phyloP scores from a whole-genome alignment of 2,888 invertebrate genomes.

The Ophion costatus region DNA sequence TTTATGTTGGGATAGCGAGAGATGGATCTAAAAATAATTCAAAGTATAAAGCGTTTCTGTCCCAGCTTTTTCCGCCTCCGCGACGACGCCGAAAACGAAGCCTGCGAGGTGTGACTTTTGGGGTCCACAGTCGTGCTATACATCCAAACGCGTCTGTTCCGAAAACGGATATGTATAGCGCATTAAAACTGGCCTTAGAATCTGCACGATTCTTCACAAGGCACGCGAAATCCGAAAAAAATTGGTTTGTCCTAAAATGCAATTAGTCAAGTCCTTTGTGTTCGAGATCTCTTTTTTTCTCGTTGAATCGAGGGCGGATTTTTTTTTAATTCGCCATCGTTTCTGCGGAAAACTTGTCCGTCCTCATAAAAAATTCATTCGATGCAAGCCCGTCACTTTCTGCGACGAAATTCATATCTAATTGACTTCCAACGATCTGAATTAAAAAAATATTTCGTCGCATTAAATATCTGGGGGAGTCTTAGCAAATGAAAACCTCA shows the following conservation, averaged over 20 bases:
- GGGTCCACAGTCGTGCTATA: conserved; percentile 26
- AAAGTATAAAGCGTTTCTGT: conserved; percentile 59
- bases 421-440: neutral
- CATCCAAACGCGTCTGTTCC: conserved; percentile 8
- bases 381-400: no score
- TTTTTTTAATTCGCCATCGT: no score
- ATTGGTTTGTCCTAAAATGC: neutral
- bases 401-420: neutral
- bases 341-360: no score
- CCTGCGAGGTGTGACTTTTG: conserved; percentile 60
- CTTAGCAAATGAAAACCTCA: neutral
- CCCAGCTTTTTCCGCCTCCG: conserved; percentile 62
- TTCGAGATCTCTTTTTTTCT: no score
- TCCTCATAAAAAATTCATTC: no score
- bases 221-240: neutral
- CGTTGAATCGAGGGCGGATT: no score
- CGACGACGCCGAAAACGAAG: conserved; percentile 42
- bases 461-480: no score
- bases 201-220: conserved; percentile 11
- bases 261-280: neutral
- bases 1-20: conserved; percentile 52
- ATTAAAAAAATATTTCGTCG: neutral
- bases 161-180: conserved; percentile 31
- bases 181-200: neutral
- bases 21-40: conserved; percentile 63